phyloP scores from a whole-genome alignment of 2,888 invertebrate species.

The Nematopogon swammerdamellus region DNA sequence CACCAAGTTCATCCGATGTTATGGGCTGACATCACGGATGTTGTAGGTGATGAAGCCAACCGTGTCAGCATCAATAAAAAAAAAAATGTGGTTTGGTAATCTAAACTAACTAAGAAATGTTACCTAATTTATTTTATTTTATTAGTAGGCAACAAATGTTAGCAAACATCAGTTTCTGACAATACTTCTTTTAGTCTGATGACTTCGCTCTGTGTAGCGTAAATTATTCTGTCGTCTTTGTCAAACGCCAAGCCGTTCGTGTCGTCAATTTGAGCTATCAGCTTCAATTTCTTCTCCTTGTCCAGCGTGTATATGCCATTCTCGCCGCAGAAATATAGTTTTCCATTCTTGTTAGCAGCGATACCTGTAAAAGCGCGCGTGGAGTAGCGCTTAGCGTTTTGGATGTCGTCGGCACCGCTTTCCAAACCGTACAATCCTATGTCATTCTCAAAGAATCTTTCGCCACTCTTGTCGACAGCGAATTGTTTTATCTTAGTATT shows the following conservation, averaged over 20 bases:
- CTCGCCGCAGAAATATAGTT: conserved; percentile 23
- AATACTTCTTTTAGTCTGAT: conserved; percentile 4
- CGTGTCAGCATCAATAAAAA: too few species aligned
- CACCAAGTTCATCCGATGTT: too few species aligned
- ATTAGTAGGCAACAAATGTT: too few species aligned
- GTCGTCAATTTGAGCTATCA: conserved; percentile 22
- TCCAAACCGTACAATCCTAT: conserved; percentile 30
- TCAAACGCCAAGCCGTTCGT: conserved; percentile 37
- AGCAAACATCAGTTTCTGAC: too few species aligned
- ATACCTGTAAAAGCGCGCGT: conserved; percentile 22
- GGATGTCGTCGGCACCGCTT: conserved; percentile 19
- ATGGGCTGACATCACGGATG: too few species aligned
- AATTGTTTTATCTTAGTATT: conserved; percentile 26
- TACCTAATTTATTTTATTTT: too few species aligned
- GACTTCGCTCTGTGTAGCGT: conserved; percentile 19
- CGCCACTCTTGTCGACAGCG: neutral
- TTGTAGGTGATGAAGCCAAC: too few species aligned
- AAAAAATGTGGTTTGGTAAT: too few species aligned
- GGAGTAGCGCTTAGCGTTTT: conserved; percentile 20
- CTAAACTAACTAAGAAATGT: too few species aligned
- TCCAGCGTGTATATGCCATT: conserved; percentile 28
- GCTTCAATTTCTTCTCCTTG: conserved; percentile 20
- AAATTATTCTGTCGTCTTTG: conserved; percentile 30
- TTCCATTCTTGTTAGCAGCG: conserved; percentile 23
- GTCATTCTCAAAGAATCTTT: conserved; percentile 18